Base-by-base conservation (phyloP, 2,113 vertebrate genomes). In the Pelodiscus sinensis region DNA sequence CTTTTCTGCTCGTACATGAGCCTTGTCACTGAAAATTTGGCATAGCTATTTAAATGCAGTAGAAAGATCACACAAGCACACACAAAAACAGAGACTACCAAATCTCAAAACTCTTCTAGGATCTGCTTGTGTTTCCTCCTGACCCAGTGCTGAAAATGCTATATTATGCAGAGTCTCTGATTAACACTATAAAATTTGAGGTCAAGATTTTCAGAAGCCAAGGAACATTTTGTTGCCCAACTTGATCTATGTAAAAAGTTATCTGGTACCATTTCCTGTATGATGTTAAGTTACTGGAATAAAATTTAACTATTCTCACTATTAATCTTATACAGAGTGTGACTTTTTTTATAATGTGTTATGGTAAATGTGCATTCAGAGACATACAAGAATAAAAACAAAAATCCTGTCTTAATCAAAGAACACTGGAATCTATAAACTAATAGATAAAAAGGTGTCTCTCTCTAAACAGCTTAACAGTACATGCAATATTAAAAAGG, bases 191-290 rank as follows among this genome's bases (percentile, higher is more conserved):
- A n/a, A 65, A 77, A 79, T 11, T 15, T 71, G 31, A 86, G 75
- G 24, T 24, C 86, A 50, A 79, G 31, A 19, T 60, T 92, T 71
- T 88, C 68, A 81, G 51, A 9, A 10, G 51, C 71, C 78, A 86
- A 38, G 60, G 38, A 24, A n/a, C 2, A 85, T 35, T 84, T 5
- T 9, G 50, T 78, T 65, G 29, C 13, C 15, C 0, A 0, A 25
- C 29, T 62, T 75, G 54, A 31, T 79, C 84, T 27, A 19, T 13
- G 81, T 38, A 84, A 93, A 95, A 82, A 8, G 19, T 93, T 96
- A 94, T 57, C 31, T 18, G 52, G 54, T 87, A 81, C 5, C 44
- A 75, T 68, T 14, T 27, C 21, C 27, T 75, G 11, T 10, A 9
- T n/a, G 56, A 55, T 29, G 16, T 71, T 82, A 24, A 71, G 84